Base-by-base conservation (phyloP, 2,888 invertebrate genomes). In the Tholera decimalis region DNA sequence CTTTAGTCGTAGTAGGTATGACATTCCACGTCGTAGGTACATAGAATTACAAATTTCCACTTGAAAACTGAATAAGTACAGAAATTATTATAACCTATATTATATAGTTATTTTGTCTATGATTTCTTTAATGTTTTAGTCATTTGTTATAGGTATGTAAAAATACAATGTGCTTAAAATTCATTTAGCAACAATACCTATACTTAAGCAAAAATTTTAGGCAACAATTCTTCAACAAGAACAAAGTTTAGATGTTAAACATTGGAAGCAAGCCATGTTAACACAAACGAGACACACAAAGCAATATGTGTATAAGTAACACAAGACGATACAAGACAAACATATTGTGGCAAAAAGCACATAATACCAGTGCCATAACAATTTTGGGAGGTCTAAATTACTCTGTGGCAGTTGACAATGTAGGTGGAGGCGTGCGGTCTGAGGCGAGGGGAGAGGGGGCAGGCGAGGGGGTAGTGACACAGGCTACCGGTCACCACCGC, bases 401-500 rank as follows among this genome's bases (percentile, higher is more conserved):
- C 90, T 93, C 93, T 94, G 88, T 93, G 92, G 88, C 87, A 87
- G 89, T 92, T 93, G 94, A 95, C 95, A 94, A 93, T 94, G 93
- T 92, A 91, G 93, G 95, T 89, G 93, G 93, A 89, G 94, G 91
- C 90, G 91, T 94, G 94, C 93, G 95, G 94, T 94, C 92, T 74
- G 74, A 77, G 88, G 85, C 83, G 89, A 84, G 88, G 83, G 79
- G 86, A 63, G 77, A 82, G 80, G 83, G 70, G 59, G 68, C 84
- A 83, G 86, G 82, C 82, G 84, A 87, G 84, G 86, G 87, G 90
- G 90, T 92, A 92, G 93, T 94, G 95, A 95, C 95, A 95, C 95
- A 95, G 95, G 96, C 95, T 95, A 96, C 96, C 95, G 96, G 95
- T 95, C 96, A 96, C 93, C 93, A 93, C 94, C 95, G 94, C 94